These are phyloP conservation scores for Drosophila falleni DNA, from an alignment of 2,888 invertebrate species.

Conservation along the genomic window DNA sequence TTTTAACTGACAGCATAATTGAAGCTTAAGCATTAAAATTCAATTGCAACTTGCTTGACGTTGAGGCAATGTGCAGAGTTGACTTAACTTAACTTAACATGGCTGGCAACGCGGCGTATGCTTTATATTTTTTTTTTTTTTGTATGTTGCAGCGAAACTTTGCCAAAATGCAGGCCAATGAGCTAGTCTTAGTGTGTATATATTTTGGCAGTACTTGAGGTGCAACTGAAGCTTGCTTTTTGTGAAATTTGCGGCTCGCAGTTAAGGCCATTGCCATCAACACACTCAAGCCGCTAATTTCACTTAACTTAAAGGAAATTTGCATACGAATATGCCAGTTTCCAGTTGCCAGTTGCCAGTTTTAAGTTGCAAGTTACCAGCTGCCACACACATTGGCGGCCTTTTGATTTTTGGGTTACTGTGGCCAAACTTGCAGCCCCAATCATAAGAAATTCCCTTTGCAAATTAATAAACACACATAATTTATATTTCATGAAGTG, in stretches of 20 bases:
- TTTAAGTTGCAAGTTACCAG: constrained; percentile 7
- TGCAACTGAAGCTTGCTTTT: constrained; percentile 1
- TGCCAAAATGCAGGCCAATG: constrained; percentile 34
- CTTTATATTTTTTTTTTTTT: constrained; percentile 45
- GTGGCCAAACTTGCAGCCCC: not conserved
- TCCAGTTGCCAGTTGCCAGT: constrained; percentile 4
- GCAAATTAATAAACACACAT: not conserved
- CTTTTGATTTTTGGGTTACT: constrained; percentile 21
- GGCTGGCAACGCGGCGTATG: constrained; percentile 32
- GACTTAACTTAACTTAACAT: not conserved
- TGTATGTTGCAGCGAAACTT: constrained; percentile 36
- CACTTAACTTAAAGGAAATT: constrained; percentile 47
- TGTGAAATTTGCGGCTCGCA: constrained; percentile 35
- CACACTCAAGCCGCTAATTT: constrained; percentile 52
- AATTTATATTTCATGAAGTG: no score
- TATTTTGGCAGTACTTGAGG: not conserved
- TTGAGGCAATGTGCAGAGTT: constrained; percentile 28
- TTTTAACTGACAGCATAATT: not conserved
- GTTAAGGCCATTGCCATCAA: constrained; percentile 29
- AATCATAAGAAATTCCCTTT: constrained; percentile 52
- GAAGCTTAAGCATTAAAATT: constrained; percentile 8
- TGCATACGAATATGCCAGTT: constrained; percentile 37
- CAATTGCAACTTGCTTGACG: not conserved
- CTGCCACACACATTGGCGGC: not conserved
- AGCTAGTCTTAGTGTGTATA: constrained; percentile 3